Percentiles rank a stretch among this genome's conserved stretches.
Evolutionary conservation across 2,797 vertebrate genomes (phyloP).

Genomic region (Sphenopsis melanotis): DNA sequence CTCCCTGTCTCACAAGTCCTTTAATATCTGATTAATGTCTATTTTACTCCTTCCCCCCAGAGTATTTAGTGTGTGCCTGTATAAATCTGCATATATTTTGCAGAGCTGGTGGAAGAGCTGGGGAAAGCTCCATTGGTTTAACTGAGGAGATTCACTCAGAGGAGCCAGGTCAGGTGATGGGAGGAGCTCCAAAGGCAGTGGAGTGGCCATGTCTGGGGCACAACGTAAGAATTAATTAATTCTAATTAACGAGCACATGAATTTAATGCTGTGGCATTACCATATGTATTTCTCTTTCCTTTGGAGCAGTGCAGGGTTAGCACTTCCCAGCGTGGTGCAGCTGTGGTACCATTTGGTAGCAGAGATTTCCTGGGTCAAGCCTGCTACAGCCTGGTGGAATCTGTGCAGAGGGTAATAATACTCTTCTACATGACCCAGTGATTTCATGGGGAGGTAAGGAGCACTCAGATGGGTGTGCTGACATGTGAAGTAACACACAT

Average conservation of each 20-base stretch:
- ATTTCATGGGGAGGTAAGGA: not conserved
- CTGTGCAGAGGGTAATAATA: not conserved
- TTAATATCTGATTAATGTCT: constrained; percentile 67
- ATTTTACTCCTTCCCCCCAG: constrained; percentile 39
- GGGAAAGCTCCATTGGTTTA: not conserved
- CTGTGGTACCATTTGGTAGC: not conserved
- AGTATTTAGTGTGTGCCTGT: constrained; percentile 44
- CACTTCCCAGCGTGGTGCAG: not conserved
- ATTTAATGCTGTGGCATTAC: not conserved
- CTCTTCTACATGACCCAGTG: not conserved
- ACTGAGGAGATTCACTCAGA: not conserved
- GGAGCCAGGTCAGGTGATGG: not conserved
- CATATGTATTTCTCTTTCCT: not conserved
- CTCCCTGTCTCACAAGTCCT: constrained; percentile 41
- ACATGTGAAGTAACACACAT: not conserved
- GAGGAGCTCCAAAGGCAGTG: not conserved
- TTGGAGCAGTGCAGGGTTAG: not conserved
- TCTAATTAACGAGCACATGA: not conserved
- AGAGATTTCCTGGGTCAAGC: not conserved
- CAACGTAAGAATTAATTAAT: not conserved
- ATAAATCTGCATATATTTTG: constrained; percentile 69
- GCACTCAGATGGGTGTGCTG: not conserved
- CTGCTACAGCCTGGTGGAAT: not conserved
- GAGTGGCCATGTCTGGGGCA: not conserved
- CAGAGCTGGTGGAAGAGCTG: constrained; percentile 41